Base-by-base conservation (phyloP, 2,888 invertebrate species). In the Polydesmus complanatus region DNA sequence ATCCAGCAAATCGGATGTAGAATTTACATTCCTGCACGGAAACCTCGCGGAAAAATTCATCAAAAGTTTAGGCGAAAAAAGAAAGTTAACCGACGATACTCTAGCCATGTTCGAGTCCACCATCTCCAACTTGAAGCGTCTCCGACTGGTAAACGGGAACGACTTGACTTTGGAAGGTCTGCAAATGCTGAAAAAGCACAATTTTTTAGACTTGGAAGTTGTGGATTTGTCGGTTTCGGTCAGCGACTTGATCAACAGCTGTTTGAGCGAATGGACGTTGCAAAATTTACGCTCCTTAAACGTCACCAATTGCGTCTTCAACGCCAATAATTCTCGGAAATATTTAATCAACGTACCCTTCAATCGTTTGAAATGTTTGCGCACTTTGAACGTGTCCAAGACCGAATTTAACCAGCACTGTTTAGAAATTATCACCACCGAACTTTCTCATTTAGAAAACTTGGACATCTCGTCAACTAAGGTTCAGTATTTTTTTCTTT, bases 381-480 rank as follows among this genome's bases (percentile, higher is more conserved):
- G 69, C 37, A 69, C 74, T 59, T 72, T 85, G 54, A 83, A 83
- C 73, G 80, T 84, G 2, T 80, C 83, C 62, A 77, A 80, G 67
- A 84, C 84, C n/a, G 83, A 83, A 69, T 79, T 85, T 69, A 83
- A 82, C 70, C 79, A 79, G 65, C 79, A 79, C 67, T 80, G 81
- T 23, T 75, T 85, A 64, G 79, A 81, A 67, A 81, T 83, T 64
- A 78, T 84, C 58, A 81, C 81, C 62, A 80, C 82, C 66, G 82
- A 84, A 73, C 74, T 85, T 64, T 79, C 78, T 52, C 73, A 76
- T 61, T 72, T 85, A 63, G 81, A 83, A 69, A 79, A 75, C 67
- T 71, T 85, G 58, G 81, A 85, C 69, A 82, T 85, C 65, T 84
- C 84, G 19, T 77, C 78, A 62, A 84, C 84, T 11, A 60, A 60